Percentiles rank a stretch among this genome's conserved stretches.
phyloP scores from a whole-genome alignment of 2,888 invertebrate genomes.

The Sinohyriopsis cumingii region DNA sequence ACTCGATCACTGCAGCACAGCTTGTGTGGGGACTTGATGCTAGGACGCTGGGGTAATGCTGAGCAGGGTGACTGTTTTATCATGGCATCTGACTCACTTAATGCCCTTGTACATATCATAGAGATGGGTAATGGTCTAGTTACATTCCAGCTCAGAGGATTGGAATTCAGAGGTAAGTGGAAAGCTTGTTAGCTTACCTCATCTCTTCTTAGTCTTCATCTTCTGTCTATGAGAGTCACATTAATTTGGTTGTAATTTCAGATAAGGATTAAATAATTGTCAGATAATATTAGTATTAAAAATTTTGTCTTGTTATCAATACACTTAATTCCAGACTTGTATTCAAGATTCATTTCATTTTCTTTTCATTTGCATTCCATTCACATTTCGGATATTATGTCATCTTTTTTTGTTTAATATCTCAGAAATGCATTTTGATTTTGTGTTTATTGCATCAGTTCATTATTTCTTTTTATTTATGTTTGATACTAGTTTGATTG shows the following conservation, averaged over 20 bases:
- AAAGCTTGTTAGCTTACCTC: neutral
- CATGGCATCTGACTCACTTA: conserved; percentile 96
- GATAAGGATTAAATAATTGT: neutral
- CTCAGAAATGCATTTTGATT: too few relatives aligned
- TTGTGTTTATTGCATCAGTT: too few relatives aligned
- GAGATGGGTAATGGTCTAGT: conserved; percentile 98
- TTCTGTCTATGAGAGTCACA: too few relatives aligned
- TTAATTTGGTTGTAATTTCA: too few relatives aligned
- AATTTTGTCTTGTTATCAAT: too few relatives aligned
- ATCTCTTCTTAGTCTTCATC: neutral
- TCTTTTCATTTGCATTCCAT: too few relatives aligned
- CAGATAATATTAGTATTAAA: neutral
- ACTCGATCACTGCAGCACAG: conserved; percentile 96
- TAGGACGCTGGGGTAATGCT: conserved; percentile 91
- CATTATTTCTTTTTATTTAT: too few relatives aligned
- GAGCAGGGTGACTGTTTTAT: conserved; percentile 98
- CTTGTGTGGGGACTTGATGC: conserved; percentile 78
- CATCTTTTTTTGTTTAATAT: too few relatives aligned
- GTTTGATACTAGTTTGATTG: too few relatives aligned
- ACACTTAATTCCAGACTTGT: too few relatives aligned
- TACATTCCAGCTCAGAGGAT: conserved; percentile 96
- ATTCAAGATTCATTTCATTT: too few relatives aligned
- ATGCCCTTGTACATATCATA: conserved; percentile 97
- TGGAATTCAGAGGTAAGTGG: conserved; percentile 88
- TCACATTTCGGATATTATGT: too few relatives aligned